Evolutionary conservation across 2,113 vertebrate species (phyloP).

Genomic region (Oriolus oriolus): DNA sequence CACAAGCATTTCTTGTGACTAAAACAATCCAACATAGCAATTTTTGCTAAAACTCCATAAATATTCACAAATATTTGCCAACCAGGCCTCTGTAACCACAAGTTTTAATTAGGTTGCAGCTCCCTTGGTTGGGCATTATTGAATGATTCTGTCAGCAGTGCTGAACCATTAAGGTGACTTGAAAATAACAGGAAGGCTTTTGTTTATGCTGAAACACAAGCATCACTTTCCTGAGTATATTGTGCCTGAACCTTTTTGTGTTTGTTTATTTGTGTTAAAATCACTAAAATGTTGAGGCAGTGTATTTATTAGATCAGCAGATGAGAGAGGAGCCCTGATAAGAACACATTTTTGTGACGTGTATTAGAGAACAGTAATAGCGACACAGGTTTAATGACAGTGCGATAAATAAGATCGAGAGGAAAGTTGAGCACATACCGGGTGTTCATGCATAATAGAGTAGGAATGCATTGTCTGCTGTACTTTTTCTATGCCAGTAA

Average conservation of each 20-base stretch:
- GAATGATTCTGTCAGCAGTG: background rate
- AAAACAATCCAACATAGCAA: background rate
- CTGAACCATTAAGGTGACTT: background rate
- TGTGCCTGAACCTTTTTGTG: background rate
- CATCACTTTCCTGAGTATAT: background rate
- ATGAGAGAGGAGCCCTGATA: background rate
- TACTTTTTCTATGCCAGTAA: conserved; percentile 39
- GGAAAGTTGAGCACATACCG: background rate
- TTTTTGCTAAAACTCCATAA: background rate
- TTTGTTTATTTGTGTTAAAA: background rate
- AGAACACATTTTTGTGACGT: background rate
- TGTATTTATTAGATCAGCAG: conserved; percentile 7
- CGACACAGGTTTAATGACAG: conserved; percentile 36
- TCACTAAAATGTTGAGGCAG: background rate
- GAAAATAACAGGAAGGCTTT: background rate
- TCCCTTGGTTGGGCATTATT: background rate
- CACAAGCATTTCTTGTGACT: background rate
- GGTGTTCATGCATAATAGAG: conserved; percentile 53
- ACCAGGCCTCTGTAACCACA: background rate
- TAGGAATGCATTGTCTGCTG: conserved; percentile 32
- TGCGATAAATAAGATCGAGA: conserved; percentile 18
- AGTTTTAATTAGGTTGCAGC: background rate
- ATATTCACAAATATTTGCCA: conserved; percentile 17
- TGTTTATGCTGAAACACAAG: background rate
- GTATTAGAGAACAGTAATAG: conserved; percentile 3